Conservation (phyloP, 2,113 vertebrate species). For the Lasiurus cinereus region DNA sequence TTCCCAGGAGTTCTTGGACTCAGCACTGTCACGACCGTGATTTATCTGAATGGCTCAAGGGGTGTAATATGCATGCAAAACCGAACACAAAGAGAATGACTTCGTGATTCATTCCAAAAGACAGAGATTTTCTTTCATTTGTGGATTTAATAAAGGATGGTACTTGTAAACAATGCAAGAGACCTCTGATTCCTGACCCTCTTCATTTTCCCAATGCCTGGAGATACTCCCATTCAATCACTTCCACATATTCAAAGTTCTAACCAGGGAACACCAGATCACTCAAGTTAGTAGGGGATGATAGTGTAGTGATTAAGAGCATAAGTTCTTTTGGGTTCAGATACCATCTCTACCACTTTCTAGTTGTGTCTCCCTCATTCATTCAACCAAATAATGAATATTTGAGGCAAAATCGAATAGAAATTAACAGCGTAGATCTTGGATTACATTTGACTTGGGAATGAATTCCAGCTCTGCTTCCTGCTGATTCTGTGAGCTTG, state of each 20-base stretch:
- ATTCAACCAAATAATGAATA: constrained; percentile 33
- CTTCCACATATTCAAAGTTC: constrained; percentile 35
- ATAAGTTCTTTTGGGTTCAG: constrained; percentile 48
- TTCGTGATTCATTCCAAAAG: constrained; percentile 31
- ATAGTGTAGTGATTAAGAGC: constrained; percentile 7
- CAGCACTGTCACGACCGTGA: constrained; percentile 70
- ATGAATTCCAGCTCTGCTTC: background rate
- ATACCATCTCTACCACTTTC: constrained; percentile 47
- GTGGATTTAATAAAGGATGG: constrained; percentile 64
- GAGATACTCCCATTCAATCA: background rate
- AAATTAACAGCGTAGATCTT: background rate
- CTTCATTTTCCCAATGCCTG: constrained; percentile 62
- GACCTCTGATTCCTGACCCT: constrained; percentile 31
- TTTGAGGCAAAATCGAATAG: background rate
- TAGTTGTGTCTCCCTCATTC: background rate
- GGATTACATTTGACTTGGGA: background rate
- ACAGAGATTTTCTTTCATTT: constrained; percentile 42
- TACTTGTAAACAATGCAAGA: constrained; percentile 49
- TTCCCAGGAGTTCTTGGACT: constrained; percentile 76
- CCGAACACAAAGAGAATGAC: background rate
- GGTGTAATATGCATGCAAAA: constrained; percentile 61
- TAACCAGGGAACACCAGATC: constrained; percentile 29
- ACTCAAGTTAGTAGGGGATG: background rate
- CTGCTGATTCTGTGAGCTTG: background rate
- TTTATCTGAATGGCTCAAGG: constrained; percentile 77